Conservation (phyloP, 2,113 vertebrate species). For the Piprites chloris region DNA sequence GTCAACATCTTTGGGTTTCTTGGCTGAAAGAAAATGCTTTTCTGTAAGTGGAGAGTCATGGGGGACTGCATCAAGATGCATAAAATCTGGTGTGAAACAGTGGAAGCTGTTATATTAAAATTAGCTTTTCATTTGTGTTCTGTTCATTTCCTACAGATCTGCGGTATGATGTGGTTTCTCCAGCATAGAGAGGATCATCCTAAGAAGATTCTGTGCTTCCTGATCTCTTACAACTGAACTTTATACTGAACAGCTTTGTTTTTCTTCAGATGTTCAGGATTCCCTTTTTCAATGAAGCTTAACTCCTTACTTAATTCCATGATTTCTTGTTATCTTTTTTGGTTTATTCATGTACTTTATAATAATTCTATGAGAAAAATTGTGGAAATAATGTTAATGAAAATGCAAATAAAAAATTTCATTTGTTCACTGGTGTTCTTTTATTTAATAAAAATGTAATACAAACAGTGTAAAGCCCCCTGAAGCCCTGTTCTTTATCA, state of each 20-base stretch:
- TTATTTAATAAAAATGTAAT: neutral
- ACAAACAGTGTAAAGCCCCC: neutral
- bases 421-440: neutral
- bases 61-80: neutral
- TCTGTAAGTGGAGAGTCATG: neutral
- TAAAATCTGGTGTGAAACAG: neutral
- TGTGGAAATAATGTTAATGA: neutral
- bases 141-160: slow-evolving; percentile 48
- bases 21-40: neutral
- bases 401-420: neutral
- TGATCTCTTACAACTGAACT: neutral
- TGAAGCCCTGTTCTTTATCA: neutral
- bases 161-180: neutral
- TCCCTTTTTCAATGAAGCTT: neutral
- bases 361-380: neutral
- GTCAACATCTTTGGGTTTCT: neutral
- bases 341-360: neutral
- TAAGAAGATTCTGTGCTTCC: neutral
- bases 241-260: neutral
- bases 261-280: neutral
- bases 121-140: neutral
- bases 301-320: neutral
- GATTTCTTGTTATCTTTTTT: neutral
- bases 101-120: neutral
- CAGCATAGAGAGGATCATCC: neutral